A percentile compares a stretch with the other conserved stretches of the same genome.
phyloP scores from a whole-genome alignment of 2,888 invertebrate genomes.

The Drosophila helvetica region DNA sequence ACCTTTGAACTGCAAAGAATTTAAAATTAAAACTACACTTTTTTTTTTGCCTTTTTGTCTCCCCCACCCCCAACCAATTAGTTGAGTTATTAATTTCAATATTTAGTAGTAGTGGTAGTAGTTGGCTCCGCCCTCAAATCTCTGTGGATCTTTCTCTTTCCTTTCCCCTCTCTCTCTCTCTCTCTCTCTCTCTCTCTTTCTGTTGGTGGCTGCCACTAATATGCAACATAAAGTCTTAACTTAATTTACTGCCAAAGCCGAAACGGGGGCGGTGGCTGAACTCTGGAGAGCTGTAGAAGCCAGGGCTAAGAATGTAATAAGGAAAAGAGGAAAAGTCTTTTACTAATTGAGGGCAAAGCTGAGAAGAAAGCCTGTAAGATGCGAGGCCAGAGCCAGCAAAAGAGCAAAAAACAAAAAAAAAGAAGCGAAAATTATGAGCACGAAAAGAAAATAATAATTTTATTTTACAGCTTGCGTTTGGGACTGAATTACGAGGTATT shows the following conservation, averaged over 20 bases:
- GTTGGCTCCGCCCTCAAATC: conserved; percentile 4
- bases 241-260: conserved; percentile 32
- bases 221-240: conserved; percentile 32
- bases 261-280: not conserved
- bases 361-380: conserved; percentile 7
- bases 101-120: conserved; percentile 11
- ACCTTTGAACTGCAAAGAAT: not conserved
- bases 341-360: conserved; percentile 68
- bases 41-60: not conserved
- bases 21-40: not conserved
- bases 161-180: not conserved
- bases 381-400: conserved; percentile 6
- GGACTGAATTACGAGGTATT: not conserved
- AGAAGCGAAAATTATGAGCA: conserved; percentile 67
- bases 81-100: conserved; percentile 17
- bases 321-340: conserved; percentile 67
- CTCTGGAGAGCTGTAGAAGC: conserved; percentile 16
- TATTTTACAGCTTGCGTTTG: conserved; percentile 54
- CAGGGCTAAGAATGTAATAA: conserved; percentile 57
- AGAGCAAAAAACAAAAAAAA: conserved; percentile 11
- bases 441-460: conserved; percentile 77
- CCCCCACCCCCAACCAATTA: not conserved
- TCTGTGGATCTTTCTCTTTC: not conserved
- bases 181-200: not conserved
- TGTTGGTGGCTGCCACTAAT: conserved; percentile 18